Conservation (phyloP, 2,888 invertebrate genomes). For the Ametastegia equiseti region DNA sequence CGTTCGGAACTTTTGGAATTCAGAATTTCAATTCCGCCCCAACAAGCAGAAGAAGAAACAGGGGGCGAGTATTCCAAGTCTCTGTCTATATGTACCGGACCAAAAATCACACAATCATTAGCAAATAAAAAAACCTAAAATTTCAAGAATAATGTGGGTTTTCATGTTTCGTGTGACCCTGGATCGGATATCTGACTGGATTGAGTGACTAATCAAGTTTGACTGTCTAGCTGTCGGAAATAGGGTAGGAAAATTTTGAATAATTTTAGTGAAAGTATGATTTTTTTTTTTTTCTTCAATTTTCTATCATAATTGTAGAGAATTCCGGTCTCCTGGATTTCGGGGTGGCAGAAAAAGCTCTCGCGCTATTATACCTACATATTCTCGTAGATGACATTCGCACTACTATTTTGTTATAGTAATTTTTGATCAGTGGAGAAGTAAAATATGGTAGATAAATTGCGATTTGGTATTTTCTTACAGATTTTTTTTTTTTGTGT, state of each 20-base stretch:
- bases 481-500: neutral
- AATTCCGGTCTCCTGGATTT: neutral
- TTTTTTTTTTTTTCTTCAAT: neutral
- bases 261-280: neutral
- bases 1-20: no score
- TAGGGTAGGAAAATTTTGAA: neutral
- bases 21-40: no score
- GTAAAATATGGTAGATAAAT: neutral
- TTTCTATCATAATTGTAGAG: neutral
- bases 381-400: neutral
- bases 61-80: no score
- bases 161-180: neutral
- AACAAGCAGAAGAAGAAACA: no score
- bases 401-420: neutral
- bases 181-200: neutral
- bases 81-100: no score
- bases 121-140: no score
- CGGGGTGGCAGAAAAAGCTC: neutral
- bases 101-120: no score
- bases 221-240: slow-evolving; percentile 11
- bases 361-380: neutral
- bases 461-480: neutral
- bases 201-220: neutral
- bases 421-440: neutral
- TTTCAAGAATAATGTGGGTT: neutral